A percentile compares a stretch with the other conserved stretches of the same genome.
Evolutionary conservation across 2,797 vertebrate genomes (phyloP).

Genomic region (Syngnathus rostellatus): DNA sequence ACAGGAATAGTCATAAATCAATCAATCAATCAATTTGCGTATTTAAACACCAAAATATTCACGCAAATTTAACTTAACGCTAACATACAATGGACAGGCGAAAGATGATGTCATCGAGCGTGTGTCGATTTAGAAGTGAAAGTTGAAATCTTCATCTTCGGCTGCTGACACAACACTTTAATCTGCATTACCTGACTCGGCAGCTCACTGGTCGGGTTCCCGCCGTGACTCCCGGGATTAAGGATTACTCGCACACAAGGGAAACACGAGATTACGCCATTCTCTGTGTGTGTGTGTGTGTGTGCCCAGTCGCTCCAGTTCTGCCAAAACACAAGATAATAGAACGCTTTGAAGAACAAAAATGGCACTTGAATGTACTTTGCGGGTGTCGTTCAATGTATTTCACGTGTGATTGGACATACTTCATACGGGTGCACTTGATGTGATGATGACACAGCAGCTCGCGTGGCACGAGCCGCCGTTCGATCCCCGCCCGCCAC

Average conservation of each 20-base stretch:
- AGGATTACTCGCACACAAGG: not conserved
- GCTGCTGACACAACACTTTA: not conserved
- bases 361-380: not conserved
- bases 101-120: not conserved
- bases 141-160: not conserved
- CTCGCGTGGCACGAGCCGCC: slow-evolving; percentile 16
- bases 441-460: slow-evolving; percentile 22
- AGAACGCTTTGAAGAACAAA: not conserved
- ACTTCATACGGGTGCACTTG: too few relatives aligned
- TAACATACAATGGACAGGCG: too few relatives aligned
- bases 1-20: too few relatives aligned
- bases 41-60: too few relatives aligned
- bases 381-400: not conserved
- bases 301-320: too few relatives aligned
- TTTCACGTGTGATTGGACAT: not conserved
- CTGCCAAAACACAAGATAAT: not conserved
- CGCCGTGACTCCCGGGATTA: slow-evolving; percentile 1
- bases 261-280: not conserved
- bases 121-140: not conserved
- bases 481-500: slow-evolving; percentile 24
- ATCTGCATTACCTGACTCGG: not conserved
- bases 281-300: not conserved
- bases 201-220: not conserved
- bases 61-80: too few relatives aligned
- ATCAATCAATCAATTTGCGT: too few relatives aligned